Percentiles rank a stretch among this genome's conserved stretches.
phyloP scores from a whole-genome alignment of 2,888 invertebrate genomes.

The Theristus sp. region DNA sequence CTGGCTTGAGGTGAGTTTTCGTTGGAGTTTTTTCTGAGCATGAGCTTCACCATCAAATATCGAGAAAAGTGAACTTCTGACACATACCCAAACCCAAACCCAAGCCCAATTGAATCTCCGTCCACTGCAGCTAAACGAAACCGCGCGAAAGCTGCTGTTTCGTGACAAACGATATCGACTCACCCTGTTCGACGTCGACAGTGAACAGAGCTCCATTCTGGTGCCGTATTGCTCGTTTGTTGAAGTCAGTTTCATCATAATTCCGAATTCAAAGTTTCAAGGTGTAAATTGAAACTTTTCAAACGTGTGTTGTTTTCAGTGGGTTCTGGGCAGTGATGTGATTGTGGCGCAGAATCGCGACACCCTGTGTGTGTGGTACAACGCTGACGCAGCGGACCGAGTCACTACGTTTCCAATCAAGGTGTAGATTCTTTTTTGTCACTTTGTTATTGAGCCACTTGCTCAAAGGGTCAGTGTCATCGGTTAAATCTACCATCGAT shows the following conservation, averaged over 20 bases:
- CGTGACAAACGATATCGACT: slow-evolving; percentile 63
- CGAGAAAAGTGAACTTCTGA: too few relatives aligned
- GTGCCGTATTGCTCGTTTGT: slow-evolving; percentile 42
- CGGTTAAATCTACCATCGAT: too few relatives aligned
- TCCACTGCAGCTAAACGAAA: slow-evolving; percentile 53
- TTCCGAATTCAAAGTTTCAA: too few relatives aligned
- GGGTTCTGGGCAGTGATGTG: slow-evolving; percentile 86
- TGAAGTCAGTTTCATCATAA: too few relatives aligned
- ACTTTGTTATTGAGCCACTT: neutral
- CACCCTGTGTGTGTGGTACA: slow-evolving; percentile 84
- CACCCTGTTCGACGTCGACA: slow-evolving; percentile 41
- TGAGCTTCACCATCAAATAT: too few relatives aligned
- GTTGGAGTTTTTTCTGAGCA: too few relatives aligned
- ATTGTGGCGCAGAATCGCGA: slow-evolving; percentile 82
- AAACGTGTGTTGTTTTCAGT: too few relatives aligned
- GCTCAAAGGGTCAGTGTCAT: too few relatives aligned
- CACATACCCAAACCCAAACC: neutral
- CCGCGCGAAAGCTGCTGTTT: slow-evolving; percentile 67
- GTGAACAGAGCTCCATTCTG: slow-evolving; percentile 33
- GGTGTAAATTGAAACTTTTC: too few relatives aligned
- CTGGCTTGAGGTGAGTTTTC: slow-evolving; percentile 55
- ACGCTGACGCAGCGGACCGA: slow-evolving; percentile 66
- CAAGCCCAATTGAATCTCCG: neutral
- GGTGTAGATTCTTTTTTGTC: slow-evolving; percentile 16
- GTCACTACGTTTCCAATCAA: slow-evolving; percentile 55